phyloP scores from a whole-genome alignment of 2,113 vertebrate genomes.

The Vimba vimba region DNA sequence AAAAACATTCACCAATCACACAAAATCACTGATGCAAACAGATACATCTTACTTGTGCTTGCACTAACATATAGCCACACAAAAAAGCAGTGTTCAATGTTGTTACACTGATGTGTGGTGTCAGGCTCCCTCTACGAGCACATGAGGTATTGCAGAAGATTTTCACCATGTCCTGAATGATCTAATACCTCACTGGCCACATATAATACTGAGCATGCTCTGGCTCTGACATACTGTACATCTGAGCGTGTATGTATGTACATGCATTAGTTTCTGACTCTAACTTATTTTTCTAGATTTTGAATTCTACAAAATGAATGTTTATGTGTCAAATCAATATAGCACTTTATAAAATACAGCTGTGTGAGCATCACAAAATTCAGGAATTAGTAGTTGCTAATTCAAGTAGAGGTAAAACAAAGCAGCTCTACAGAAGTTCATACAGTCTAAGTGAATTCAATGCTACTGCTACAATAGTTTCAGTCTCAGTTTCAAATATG shows the following conservation, averaged over 20 bases:
- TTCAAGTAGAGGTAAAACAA: background rate
- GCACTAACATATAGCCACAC: background rate
- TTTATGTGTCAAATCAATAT: background rate
- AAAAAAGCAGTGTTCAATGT: background rate
- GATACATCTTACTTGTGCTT: background rate
- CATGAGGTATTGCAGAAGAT: background rate
- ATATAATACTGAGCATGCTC: background rate
- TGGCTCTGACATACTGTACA: background rate
- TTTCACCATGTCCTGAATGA: background rate
- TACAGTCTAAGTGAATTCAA: background rate
- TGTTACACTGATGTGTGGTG: constrained; percentile 1
- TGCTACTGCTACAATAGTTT: background rate
- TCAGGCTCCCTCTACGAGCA: constrained; percentile 44
- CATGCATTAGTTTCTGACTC: background rate
- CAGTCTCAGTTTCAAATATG: background rate
- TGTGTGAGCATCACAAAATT: background rate
- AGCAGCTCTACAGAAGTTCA: background rate
- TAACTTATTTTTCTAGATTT: too few species aligned
- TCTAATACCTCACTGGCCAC: background rate
- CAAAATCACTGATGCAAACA: constrained; percentile 11
- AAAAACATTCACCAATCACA: background rate
- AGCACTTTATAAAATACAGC: background rate
- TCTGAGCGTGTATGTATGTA: background rate
- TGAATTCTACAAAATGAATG: background rate
- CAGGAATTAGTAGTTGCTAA: background rate